phyloP scores from a whole-genome alignment of 1,140 invertebrate species.

The Homarus americanus region DNA sequence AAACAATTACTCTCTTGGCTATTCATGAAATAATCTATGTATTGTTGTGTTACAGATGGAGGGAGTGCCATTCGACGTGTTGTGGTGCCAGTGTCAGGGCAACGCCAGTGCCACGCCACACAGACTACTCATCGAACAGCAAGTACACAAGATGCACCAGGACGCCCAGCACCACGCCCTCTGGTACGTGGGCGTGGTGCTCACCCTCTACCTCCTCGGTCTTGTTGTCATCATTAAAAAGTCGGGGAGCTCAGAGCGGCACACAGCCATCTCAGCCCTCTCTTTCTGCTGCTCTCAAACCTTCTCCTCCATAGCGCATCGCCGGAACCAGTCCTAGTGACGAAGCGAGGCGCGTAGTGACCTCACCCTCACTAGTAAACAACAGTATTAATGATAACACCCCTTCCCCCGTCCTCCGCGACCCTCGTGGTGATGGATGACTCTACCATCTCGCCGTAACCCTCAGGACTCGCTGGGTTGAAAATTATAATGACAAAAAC shows the following conservation, averaged over 20 bases:
- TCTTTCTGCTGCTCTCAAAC: constrained; percentile 46
- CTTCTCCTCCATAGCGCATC: neutral
- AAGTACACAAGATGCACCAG: constrained; percentile 22
- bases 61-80: neutral
- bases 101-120: constrained; percentile 46
- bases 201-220: constrained; percentile 27
- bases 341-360: too few species aligned
- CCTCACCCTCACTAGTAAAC: too few species aligned
- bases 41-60: neutral
- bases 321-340: constrained; percentile 5
- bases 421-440: too few species aligned
- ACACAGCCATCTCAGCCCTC: constrained; percentile 28
- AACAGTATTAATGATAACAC: too few species aligned
- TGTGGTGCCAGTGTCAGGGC: constrained; percentile 49
- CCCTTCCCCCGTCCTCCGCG: too few species aligned
- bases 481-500: too few species aligned
- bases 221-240: constrained; percentile 20
- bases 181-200: constrained; percentile 51
- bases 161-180: constrained; percentile 46
- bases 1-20: too few species aligned
- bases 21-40: too few species aligned
- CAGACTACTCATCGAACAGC: constrained; percentile 19
- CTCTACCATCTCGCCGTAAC: too few species aligned
- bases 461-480: too few species aligned
- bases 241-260: constrained; percentile 30